Percentiles rank a stretch among this genome's conserved stretches.
These are phyloP conservation scores for Xanthia togata DNA, from an alignment of 2,888 invertebrate genomes.

Conservation along the genomic window DNA sequence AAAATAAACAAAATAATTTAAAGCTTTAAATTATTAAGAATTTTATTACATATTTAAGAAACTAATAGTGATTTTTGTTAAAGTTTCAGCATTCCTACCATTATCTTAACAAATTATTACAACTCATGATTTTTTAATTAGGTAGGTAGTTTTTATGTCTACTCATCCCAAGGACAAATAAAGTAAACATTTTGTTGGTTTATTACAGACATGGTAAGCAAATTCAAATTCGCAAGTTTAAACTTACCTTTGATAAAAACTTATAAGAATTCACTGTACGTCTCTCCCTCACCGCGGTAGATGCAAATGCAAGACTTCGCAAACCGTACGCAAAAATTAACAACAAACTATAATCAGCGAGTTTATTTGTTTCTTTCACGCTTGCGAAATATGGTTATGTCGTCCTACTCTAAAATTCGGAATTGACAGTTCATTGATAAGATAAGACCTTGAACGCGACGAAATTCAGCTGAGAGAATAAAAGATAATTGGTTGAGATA, in stretches of 20 bases:
- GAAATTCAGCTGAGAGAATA: constrained; percentile 16
- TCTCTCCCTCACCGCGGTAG: constrained; percentile 21
- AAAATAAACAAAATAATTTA: background rate
- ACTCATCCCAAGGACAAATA: constrained; percentile 24
- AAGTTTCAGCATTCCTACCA: background rate
- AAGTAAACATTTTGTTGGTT: constrained; percentile 18
- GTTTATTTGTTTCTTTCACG: constrained; percentile 49
- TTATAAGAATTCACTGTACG: background rate
- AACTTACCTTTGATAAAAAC: constrained; percentile 13
- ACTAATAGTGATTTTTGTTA: background rate
- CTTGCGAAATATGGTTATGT: constrained; percentile 8
- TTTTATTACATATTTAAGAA: no score
- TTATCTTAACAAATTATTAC: constrained; percentile 21
- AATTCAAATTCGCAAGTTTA: constrained; percentile 3
- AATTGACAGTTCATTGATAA: constrained; percentile 45
- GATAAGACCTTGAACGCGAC: constrained; percentile 50
- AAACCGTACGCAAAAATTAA: constrained; percentile 11
- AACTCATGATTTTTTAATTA: constrained; percentile 7
- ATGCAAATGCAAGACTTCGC: constrained; percentile 9
- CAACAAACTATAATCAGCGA: constrained; percentile 18
- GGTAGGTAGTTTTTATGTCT: background rate
- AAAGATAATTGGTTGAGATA: background rate
- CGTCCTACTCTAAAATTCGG: constrained; percentile 41
- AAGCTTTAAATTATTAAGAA: background rate
- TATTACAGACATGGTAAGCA: background rate